A percentile compares a stretch with the other conserved stretches of the same genome.
Conservation (phyloP, 2,888 invertebrate genomes). For the Leptura quadrifasciata region DNA sequence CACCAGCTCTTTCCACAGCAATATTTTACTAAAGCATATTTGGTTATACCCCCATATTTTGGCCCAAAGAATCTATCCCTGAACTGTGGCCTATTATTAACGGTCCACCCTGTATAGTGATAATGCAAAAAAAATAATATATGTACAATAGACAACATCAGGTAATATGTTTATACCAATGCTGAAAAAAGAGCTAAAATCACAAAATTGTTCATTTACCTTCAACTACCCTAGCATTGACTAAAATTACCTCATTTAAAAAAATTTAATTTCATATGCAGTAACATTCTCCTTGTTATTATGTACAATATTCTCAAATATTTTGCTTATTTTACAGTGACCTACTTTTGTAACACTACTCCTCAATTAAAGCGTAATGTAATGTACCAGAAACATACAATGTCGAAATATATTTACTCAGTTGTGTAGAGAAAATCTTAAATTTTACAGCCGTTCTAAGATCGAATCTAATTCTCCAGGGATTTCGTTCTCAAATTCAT, state of each 20-base stretch:
- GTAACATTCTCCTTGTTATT: neutral
- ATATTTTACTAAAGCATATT: no score
- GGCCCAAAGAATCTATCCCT: no score
- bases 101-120: no score
- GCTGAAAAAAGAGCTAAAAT: no score
- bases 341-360: neutral
- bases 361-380: neutral
- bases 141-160: no score
- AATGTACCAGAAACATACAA: conserved; percentile 9
- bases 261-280: neutral
- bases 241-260: neutral
- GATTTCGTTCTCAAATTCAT: conserved; percentile 6
- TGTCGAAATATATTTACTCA: conserved; percentile 24
- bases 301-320: neutral
- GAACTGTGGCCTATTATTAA: no score
- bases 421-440: conserved; percentile 20
- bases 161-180: no score
- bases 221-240: neutral
- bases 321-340: neutral
- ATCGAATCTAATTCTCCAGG: conserved; percentile 14
- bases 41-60: no score
- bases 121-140: no score
- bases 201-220: neutral
- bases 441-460: conserved; percentile 22
- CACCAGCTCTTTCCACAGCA: no score